Evolutionary conservation across 2,888 invertebrate species (phyloP), one percentile per base, ranked within the genome.

Genomic region (Bibio marci): DNA sequence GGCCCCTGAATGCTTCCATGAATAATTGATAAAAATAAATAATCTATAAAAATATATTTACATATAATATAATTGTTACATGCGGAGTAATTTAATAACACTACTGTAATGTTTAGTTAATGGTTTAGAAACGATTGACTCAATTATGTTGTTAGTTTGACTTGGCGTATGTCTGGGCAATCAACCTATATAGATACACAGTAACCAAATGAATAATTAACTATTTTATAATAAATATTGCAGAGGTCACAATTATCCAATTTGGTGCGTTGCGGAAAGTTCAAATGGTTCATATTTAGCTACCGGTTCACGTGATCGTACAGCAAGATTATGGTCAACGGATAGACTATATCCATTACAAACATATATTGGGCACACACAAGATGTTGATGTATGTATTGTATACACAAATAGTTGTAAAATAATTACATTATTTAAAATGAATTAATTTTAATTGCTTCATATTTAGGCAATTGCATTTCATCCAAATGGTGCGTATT

Each of bases 401-500:
- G 14, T 34, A 35, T 19, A 34, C 18, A 15, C 35, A 15, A 12
- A n/a, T 34, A 37, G 11, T 25, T 22, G 10, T 34, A 15, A 15
- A 13, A n/a, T 35, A 35, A 31, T 28, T 36, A 30, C 25, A 39
- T 42, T 37, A 26, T 38, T 34, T 32, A 36, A 33, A 27, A 22
- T 41, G 12, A 27, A 6, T 26, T 5, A n/a, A 4, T 14, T 8
- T 35, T 25, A 31, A 37, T 37, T 17, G 26, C 31, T 40, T 35
- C 12, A n/a, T 28, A 40, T 30, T 1, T 39, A 62, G 57, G 54
- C 58, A 39, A 44, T 62, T n/a, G 76, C 78, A 51, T 91, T 94
- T 64, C 94, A 94, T 64, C 88, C 91, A 1, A 94, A 91, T 61
- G 80, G 82, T 47, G 74, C 78, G 49, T 92, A 94, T 57, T 55